A percentile compares a stretch with the other conserved stretches of the same genome.
Evolutionary conservation across 2,797 vertebrate genomes (phyloP).

Genomic region (Tinamus major): DNA sequence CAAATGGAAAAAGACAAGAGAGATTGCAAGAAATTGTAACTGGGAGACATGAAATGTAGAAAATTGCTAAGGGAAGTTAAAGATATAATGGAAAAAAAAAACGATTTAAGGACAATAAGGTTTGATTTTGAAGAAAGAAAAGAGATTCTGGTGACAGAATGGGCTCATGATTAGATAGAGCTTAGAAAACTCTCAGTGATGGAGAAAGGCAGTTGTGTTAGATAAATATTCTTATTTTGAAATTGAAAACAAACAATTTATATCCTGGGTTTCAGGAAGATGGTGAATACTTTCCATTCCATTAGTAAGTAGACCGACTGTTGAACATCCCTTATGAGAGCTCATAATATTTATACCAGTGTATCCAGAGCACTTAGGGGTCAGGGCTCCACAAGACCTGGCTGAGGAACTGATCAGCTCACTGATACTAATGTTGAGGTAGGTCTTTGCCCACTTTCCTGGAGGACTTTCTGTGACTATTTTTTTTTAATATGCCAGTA

Average conservation of each 20-base stretch:
- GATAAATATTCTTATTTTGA: constrained; percentile 3
- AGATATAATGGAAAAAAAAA: not conserved
- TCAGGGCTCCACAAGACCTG: not conserved
- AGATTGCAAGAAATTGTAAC: not conserved
- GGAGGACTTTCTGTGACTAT: not conserved
- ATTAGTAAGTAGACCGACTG: not conserved
- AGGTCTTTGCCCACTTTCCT: not conserved
- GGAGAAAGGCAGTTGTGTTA: fast-evolving
- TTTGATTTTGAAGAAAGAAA: not conserved
- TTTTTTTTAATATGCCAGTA: not conserved
- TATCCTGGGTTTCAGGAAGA: not conserved
- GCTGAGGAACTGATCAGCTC: not conserved
- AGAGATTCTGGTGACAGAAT: not conserved
- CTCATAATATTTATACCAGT: not conserved
- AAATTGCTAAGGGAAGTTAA: not conserved
- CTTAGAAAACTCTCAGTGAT: not conserved
- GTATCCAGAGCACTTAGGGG: not conserved
- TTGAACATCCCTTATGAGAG: not conserved
- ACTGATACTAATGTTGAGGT: fast-evolving
- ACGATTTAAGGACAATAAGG: not conserved
- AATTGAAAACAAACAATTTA: not conserved
- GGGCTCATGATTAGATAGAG: not conserved
- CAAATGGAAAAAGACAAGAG: not conserved
- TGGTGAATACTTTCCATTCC: not conserved
- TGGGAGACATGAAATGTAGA: not conserved